Evolutionary conservation across 2,797 vertebrate species (phyloP).

Genomic region (Champsocephalus gunnari): DNA sequence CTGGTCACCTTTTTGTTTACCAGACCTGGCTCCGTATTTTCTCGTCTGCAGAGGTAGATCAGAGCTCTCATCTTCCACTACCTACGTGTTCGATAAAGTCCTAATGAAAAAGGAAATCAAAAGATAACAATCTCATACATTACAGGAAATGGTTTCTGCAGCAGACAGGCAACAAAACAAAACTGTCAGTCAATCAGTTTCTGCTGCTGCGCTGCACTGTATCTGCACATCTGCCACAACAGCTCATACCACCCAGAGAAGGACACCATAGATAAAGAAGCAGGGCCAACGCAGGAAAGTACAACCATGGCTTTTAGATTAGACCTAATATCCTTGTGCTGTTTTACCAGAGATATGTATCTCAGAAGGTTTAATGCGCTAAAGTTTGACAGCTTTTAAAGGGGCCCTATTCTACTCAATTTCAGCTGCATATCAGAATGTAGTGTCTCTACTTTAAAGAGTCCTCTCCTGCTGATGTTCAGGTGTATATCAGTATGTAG

Average conservation of each 20-base stretch:
- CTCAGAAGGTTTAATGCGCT: not conserved
- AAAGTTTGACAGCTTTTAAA: not conserved
- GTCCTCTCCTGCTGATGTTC: too few relatives aligned
- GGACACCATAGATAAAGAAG: constrained; percentile 35
- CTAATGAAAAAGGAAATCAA: constrained; percentile 75
- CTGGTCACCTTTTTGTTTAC: not conserved
- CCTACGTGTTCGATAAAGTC: constrained; percentile 29
- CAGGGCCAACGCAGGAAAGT: not conserved
- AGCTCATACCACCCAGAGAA: constrained; percentile 17
- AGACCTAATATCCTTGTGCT: not conserved
- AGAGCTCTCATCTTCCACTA: constrained; percentile 24
- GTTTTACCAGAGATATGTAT: not conserved
- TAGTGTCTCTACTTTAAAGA: too few relatives aligned
- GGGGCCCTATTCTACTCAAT: not conserved
- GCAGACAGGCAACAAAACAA: not conserved
- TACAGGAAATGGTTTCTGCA: constrained; percentile 53
- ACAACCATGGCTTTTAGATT: not conserved
- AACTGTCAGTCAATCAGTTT: constrained; percentile 38
- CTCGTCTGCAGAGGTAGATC: constrained; percentile 1
- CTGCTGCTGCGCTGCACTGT: constrained; percentile 15
- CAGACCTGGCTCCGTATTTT: constrained; percentile 14
- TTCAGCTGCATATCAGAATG: too few relatives aligned
- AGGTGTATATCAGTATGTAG: too few relatives aligned
- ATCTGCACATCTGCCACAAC: constrained; percentile 39
- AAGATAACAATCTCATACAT: constrained; percentile 48